Evolutionary conservation across 2,888 invertebrate species (phyloP).

Genomic region (Tribolium freemani): DNA sequence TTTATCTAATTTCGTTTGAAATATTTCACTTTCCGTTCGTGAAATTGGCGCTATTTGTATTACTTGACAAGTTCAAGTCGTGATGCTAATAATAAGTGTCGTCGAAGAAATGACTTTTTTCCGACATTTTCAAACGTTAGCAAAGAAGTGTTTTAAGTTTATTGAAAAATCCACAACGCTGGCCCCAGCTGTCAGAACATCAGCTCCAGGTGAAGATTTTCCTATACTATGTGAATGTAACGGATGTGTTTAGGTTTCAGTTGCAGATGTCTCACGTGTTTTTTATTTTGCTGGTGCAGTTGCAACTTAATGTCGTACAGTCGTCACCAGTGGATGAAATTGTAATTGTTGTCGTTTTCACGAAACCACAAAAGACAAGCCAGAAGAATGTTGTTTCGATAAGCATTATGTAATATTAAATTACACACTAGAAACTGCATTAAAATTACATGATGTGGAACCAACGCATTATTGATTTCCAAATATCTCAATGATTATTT

Average conservation of each 20-base stretch:
- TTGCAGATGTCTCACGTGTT: background rate
- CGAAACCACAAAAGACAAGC: background rate
- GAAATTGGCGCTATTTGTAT: slow-evolving; percentile 57
- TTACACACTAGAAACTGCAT: too few relatives aligned
- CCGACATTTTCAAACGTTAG: background rate
- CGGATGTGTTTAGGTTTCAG: too few relatives aligned
- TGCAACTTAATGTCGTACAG: background rate
- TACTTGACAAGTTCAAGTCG: slow-evolving; percentile 56
- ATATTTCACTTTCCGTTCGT: slow-evolving; percentile 52
- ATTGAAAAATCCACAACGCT: background rate
- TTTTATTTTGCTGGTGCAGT: background rate
- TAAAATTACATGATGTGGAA: too few relatives aligned
- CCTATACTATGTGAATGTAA: too few relatives aligned
- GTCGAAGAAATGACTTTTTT: slow-evolving; percentile 8
- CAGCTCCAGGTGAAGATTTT: too few relatives aligned
- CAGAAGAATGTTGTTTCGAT: too few relatives aligned
- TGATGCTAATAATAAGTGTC: slow-evolving; percentile 54
- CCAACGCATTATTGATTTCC: too few relatives aligned
- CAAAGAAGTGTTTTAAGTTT: background rate
- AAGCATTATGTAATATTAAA: too few relatives aligned
- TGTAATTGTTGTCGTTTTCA: background rate
- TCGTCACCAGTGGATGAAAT: background rate
- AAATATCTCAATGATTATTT: too few relatives aligned
- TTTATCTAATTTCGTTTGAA: slow-evolving; percentile 57
- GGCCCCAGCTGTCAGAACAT: background rate